Evolutionary conservation across 2,888 invertebrate genomes (phyloP), one percentile per base, ranked within the genome.

Genomic region (Mongoloraphidia duomilia): DNA sequence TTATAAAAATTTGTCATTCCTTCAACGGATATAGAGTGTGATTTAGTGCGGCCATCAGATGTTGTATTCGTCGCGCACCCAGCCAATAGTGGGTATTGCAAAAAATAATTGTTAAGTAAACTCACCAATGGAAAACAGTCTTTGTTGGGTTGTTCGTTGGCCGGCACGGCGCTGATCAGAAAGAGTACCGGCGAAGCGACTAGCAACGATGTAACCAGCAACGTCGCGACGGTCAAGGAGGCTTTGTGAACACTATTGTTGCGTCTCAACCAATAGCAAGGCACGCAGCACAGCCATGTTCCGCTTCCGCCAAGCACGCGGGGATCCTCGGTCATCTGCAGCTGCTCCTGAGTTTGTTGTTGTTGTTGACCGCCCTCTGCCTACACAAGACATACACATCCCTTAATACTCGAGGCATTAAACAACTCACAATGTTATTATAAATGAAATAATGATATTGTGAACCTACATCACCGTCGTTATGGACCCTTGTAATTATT

Each of bases 101-200:
- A 26, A 26, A 26, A 9, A 39, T 10, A 11, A 12, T 14, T 10
- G 10, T 41, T 33, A 13, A 14, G n/a, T 9, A 5, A 37, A 60
- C 65, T 61, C 47, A 67, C 67, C 59, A 63, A 53, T 11, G 59
- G 58, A 14, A 61, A 54, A 52, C 67, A 68, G 47, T 64, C 63
- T 36, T 64, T 63, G 42, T 49, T 51, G 1, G 65, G 66, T 42
- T 65, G 66, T 50, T 67, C 67, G 11, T 62, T 65, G 43, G 67
- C 65, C 5, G 68, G 68, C 50, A 67, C 59, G 44, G 65, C 66
- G 38, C 69, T 68, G 55, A 76, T 76, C 56, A 77, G 66, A 60
- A 77, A 77, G 36, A 77, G 63, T 35, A 77, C 76, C 8, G 76
- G 76, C 36, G 76, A 76, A 35, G 76, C 76, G 49, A 77, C 76